phyloP scores from a whole-genome alignment of 2,113 vertebrate species.

The Hydropotes inermis region DNA sequence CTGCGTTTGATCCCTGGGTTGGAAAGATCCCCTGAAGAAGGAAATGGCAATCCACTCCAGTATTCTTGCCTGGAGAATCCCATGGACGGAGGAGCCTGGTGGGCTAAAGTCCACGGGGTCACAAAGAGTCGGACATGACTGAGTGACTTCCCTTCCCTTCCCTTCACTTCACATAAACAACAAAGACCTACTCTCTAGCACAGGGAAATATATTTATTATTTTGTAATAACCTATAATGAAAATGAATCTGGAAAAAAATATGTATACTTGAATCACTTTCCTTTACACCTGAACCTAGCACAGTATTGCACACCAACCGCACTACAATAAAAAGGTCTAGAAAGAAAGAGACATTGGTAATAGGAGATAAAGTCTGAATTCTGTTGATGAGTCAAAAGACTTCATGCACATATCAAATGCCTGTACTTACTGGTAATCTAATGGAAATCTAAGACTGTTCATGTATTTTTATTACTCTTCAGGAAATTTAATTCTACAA shows the following conservation, averaged over 20 bases:
- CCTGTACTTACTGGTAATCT: background rate
- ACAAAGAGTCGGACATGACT: no score
- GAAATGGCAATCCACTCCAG: no score
- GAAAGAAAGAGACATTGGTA: background rate
- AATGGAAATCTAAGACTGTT: background rate
- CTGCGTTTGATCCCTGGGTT: no score
- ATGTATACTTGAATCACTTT: background rate
- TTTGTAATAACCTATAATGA: background rate
- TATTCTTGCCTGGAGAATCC: no score
- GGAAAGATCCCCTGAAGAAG: no score
- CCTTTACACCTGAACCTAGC: background rate
- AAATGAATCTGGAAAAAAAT: background rate
- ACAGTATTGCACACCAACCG: no score
- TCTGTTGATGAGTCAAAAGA: background rate
- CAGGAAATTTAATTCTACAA: background rate
- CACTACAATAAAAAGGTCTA: background rate
- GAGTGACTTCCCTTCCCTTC: no score
- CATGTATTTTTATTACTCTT: background rate
- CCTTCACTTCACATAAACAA: background rate
- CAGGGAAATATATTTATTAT: background rate
- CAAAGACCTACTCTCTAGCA: background rate
- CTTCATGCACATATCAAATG: background rate
- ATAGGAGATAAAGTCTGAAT: background rate
- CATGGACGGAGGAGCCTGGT: no score
- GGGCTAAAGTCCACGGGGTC: background rate